Base-by-base conservation (phyloP, 1,140 invertebrate species). In the Trypoxylus dichotomus region DNA sequence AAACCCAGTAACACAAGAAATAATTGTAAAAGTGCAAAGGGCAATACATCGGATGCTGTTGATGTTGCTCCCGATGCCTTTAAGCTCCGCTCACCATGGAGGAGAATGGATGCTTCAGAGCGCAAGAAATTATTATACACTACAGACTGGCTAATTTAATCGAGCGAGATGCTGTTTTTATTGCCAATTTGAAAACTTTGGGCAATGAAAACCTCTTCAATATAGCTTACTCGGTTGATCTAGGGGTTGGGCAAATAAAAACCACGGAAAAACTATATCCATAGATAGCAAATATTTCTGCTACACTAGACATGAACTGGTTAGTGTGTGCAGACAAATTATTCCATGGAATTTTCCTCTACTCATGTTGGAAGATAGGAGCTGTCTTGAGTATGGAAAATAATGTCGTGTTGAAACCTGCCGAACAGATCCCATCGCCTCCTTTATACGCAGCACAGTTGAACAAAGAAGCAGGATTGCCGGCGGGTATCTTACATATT, bases 331-430 rank as follows among this genome's bases (percentile, higher is more conserved):
- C 88, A 98, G 95, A 27, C 97, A 98, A 87, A 98, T 99, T 76
- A 98, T 98, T 79, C 97, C 97, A 7, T 99, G 97, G 97, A 99
- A 99, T 87, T 99, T 98, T 85, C 97, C 97, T 0, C 84, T 99
- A 32, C 84, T 98, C 77, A 99, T 99, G 97, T 91, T 95, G 97
- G 97, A 99, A 99, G 88, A 87, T 99, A 43, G 98, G 77, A 8
- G 83, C 84, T 6, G 83, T 81, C 37, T 63, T 82, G 21, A 79
- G 97, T 6, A 94, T 93, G 78, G 95, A 97, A 68, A 98, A 98
- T 84, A 94, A 92, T 0, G 88, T 99, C 42, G 90, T 99, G 3
- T 87, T 99, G 81, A 99, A 99, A 86, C 95, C 97, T 0, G 97
- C 98, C 0, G 98, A 99, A 85, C 97, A 99, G 86, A 99, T 98